Conservation (phyloP, 2,888 invertebrate genomes). For the Eilema caniola region DNA sequence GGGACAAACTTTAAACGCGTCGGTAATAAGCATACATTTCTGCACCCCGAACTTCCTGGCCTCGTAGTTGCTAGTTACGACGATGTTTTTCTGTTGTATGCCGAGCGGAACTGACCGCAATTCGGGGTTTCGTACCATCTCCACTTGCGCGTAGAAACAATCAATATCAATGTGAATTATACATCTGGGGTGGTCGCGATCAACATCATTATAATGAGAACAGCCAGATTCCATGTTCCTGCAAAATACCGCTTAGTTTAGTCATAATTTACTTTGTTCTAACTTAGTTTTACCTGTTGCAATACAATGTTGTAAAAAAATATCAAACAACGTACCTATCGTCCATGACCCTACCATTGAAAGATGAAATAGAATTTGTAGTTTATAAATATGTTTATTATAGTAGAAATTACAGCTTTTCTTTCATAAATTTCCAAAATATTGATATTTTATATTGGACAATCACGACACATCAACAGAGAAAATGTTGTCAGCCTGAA, state of each 20-base stretch:
- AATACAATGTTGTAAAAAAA: slow-evolving; percentile 62
- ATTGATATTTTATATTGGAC: slow-evolving; percentile 82
- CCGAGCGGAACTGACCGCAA: slow-evolving; percentile 90
- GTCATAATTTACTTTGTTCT: slow-evolving; percentile 76
- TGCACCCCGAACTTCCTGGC: slow-evolving; percentile 92
- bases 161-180: slow-evolving; percentile 94
- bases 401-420: slow-evolving; percentile 72
- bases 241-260: slow-evolving; percentile 71
- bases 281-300: slow-evolving; percentile 80
- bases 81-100: slow-evolving; percentile 93
- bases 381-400: slow-evolving; percentile 69
- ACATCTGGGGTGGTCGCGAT: slow-evolving; percentile 88
- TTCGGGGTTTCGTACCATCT: slow-evolving; percentile 91
- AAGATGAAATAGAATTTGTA: slow-evolving; percentile 67
- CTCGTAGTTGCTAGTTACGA: slow-evolving; percentile 94
- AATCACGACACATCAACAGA: slow-evolving; percentile 87
- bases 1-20: slow-evolving; percentile 91
- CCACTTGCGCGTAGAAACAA: slow-evolving; percentile 95
- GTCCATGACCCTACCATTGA: slow-evolving; percentile 77
- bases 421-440: slow-evolving; percentile 83
- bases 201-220: slow-evolving; percentile 73
- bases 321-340: slow-evolving; percentile 73
- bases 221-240: slow-evolving; percentile 84
- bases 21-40: slow-evolving; percentile 93
- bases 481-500: slow-evolving; percentile 68